A percentile compares a stretch with the other conserved stretches of the same genome.
Evolutionary conservation across 2,113 vertebrate genomes (phyloP).

Genomic region (Mustelus asterias): DNA sequence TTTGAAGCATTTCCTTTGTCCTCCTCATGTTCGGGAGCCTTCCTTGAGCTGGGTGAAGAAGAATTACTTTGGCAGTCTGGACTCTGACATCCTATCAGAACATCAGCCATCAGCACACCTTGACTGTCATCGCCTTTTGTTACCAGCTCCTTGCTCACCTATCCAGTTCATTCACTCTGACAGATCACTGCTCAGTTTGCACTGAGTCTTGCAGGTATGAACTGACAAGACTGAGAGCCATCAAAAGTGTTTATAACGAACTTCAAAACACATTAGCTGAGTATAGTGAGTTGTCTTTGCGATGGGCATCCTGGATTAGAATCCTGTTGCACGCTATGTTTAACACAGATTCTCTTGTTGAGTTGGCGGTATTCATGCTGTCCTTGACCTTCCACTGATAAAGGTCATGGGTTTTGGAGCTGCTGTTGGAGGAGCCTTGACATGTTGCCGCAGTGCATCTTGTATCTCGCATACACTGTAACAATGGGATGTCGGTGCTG

Average conservation of each 20-base stretch:
- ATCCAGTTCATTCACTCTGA: neutral
- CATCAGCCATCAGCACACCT: neutral
- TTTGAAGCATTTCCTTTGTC: too few relatives aligned
- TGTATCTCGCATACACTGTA: neutral
- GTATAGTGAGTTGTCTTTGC: neutral
- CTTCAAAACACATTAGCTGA: neutral
- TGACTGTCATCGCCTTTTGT: neutral
- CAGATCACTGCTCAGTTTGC: neutral
- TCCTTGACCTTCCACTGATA: neutral
- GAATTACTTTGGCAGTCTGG: too few relatives aligned
- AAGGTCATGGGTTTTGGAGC: neutral
- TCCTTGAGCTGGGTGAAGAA: too few relatives aligned
- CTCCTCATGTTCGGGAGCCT: too few relatives aligned
- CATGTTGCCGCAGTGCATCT: neutral
- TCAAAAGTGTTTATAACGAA: neutral
- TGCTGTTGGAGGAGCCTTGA: neutral
- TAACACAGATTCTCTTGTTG: neutral
- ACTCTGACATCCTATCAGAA: neutral
- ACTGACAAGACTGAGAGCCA: neutral
- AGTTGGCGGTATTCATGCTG: neutral
- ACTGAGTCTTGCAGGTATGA: neutral
- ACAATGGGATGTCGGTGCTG: neutral
- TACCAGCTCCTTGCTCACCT: neutral
- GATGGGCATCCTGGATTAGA: neutral
- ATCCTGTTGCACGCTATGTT: neutral